Conservation (phyloP, 2,113 vertebrate species). For the Xyliphius kryptos region DNA sequence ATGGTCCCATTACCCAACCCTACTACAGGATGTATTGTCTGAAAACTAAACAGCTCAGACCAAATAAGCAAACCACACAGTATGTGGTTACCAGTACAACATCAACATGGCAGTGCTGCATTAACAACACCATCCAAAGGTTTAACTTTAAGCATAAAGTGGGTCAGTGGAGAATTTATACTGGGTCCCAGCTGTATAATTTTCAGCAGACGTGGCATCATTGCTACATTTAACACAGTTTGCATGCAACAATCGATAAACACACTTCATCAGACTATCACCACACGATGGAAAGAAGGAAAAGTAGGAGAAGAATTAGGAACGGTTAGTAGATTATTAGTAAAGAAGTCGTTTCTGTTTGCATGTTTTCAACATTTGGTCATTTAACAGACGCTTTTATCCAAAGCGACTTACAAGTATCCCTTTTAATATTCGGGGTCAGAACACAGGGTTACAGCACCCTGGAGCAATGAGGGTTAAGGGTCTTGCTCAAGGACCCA, state of each 20-base stretch:
- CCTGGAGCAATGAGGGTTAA: no score
- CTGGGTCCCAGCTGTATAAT: neutral
- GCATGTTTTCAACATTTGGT: no score
- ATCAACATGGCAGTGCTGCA: neutral
- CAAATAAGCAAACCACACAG: no score
- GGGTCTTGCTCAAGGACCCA: no score
- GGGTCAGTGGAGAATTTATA: neutral
- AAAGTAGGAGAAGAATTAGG: constrained; percentile 25
- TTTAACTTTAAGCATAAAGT: neutral
- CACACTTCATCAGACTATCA: constrained; percentile 19
- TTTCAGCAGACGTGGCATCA: constrained; percentile 8
- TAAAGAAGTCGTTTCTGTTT: neutral
- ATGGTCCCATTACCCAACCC: no score
- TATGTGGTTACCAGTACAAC: no score
- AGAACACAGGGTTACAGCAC: no score
- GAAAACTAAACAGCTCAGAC: no score
- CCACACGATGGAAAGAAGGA: constrained; percentile 9
- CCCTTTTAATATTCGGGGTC: no score
- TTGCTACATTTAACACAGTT: constrained; percentile 4
- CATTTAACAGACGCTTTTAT: no score
- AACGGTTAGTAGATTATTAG: constrained; percentile 33
- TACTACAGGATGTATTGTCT: no score
- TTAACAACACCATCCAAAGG: neutral
- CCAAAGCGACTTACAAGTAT: no score
- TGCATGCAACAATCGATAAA: constrained; percentile 42